Base-by-base conservation (phyloP, 2,888 invertebrate genomes). In the Drosophila anceps region DNA sequence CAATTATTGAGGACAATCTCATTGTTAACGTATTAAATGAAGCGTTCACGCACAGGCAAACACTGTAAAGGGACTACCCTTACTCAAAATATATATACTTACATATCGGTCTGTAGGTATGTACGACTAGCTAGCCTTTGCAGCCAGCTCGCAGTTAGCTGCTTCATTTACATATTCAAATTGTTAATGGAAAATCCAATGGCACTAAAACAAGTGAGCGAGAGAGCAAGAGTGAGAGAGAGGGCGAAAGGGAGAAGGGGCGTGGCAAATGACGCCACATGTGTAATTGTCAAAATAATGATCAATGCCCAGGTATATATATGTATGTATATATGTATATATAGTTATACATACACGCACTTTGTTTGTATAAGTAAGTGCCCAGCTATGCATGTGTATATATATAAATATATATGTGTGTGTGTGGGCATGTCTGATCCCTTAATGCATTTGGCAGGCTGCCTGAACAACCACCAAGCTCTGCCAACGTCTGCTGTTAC, bases 231-330 rank as follows among this genome's bases (percentile, higher is more conserved):
- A 10, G 27, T 2, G 35, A 6, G 24, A 4, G 51, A 15, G n/a
- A 37, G 1, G 1, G n/a, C n/a, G n/a, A n/a, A n/a, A 6, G 10
- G 27, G 20, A 13, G 51, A 5, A 33, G 6, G 54, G 24, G 64
- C 37, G 33, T 18, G 20, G 76, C 78, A 71, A 85, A 84, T 81
- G 88, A 79, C 79, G 81, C 79, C 84, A 84, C 87, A 74, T 88
- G 79, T 88, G 87, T 88, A 88, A 88, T 88, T 88, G 90, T 90
- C 88, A 89, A 91, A 91, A 89, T 90, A 91, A 90, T 91, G 90
- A 89, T 89, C 90, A 84, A 81, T 73, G 81, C 50, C 69, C 67
- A 51, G 69, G 73, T 63, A 44, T 48, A 68, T 15, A 41, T 29
- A 27, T 48, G 39, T 29, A 12, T 31, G 7, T 53, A n/a, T 29